Evolutionary conservation across 2,888 invertebrate genomes (phyloP), one percentile per base, ranked within the genome.

Genomic region (Lasiommata megera): DNA sequence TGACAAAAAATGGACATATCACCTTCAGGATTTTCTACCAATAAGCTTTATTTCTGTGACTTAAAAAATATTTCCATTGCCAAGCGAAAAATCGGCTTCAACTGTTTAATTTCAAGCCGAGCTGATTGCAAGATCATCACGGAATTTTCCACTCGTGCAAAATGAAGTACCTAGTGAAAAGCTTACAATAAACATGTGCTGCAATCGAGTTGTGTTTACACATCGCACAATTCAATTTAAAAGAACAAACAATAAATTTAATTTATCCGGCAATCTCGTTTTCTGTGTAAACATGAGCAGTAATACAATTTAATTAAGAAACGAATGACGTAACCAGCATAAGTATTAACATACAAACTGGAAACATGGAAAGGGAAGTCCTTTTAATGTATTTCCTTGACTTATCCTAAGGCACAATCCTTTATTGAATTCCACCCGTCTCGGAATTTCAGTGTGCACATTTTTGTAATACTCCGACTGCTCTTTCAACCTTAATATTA

Each of bases 351-450:
- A 14, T 50, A 38, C 28, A 51, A 38, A 51, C 14, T 16, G 14
- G 11, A 37, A 23, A 51, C 28, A 23, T 16, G 50, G n/a, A 31
- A 52, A 37, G 28, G 52, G 41, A 40, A 17, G 40, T 52, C 17
- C 52, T 65, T 57, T 60, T 47, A 56, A 58, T 50, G 58, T 59
- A 57, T 64, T 56, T 54, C 56, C 63, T 40, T 43, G 58, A 58
- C 60, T 54, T 60, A 60, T 59, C 59, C 55, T 48, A 53, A 50
- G 52, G 61, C 61, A 57, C 51, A 63, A 63, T 57, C 78, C 81
- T 79, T 82, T 85, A 86, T 86, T 84, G 82, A 77, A 86, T 85
- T 84, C 83, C 77, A 61, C 67, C 68, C 74, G 77, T 74, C 79
- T 71, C 61, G 54, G 58, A 56, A 51, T 61, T 54, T 61, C 41